A percentile compares a stretch with the other conserved stretches of the same genome.
phyloP scores from a whole-genome alignment of 1,140 invertebrate species.

The fruit fly (Drosophila melanogaster) region DNA sequence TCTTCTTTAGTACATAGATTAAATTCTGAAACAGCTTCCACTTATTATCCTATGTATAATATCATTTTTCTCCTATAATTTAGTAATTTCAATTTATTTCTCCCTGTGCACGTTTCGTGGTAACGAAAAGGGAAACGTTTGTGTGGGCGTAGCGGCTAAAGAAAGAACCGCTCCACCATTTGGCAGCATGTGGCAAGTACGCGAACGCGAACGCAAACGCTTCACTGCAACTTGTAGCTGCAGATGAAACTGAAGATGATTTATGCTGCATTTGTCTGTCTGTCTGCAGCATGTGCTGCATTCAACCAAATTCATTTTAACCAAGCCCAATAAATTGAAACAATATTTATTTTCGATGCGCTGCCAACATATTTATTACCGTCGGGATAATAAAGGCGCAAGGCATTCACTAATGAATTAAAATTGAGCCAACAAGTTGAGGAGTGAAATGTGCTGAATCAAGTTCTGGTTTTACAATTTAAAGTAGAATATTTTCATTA shows the following conservation, averaged over 20 bases:
- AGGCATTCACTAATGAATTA: slow-evolving; percentile 26
- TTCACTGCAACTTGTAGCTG: slow-evolving; percentile 70
- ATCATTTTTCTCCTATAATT: background rate
- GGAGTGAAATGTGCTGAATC: background rate
- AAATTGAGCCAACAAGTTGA: background rate
- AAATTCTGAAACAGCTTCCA: too few relatives aligned
- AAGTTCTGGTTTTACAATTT: too few relatives aligned
- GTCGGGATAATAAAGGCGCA: slow-evolving; percentile 21
- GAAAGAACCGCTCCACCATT: slow-evolving; percentile 62
- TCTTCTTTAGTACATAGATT: too few relatives aligned
- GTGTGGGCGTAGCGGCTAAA: slow-evolving; percentile 18
- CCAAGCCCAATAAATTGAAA: slow-evolving; percentile 65
- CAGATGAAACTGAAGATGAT: slow-evolving; percentile 63
- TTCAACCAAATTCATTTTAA: slow-evolving; percentile 40
- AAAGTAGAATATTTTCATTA: too few relatives aligned
- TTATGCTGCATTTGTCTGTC: slow-evolving; percentile 55
- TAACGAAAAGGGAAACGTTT: slow-evolving; percentile 25
- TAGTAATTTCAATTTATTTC: background rate
- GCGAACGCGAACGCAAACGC: slow-evolving; percentile 55
- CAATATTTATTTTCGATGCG: slow-evolving; percentile 68
- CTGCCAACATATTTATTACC: slow-evolving; percentile 74
- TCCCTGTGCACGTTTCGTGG: background rate
- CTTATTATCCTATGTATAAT: background rate
- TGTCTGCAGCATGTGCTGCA: slow-evolving; percentile 58
- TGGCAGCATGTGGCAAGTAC: slow-evolving; percentile 79